A percentile compares a stretch with the other conserved stretches of the same genome.
phyloP scores from a whole-genome alignment of 2,797 vertebrate genomes.

The Lacerta agilis region DNA sequence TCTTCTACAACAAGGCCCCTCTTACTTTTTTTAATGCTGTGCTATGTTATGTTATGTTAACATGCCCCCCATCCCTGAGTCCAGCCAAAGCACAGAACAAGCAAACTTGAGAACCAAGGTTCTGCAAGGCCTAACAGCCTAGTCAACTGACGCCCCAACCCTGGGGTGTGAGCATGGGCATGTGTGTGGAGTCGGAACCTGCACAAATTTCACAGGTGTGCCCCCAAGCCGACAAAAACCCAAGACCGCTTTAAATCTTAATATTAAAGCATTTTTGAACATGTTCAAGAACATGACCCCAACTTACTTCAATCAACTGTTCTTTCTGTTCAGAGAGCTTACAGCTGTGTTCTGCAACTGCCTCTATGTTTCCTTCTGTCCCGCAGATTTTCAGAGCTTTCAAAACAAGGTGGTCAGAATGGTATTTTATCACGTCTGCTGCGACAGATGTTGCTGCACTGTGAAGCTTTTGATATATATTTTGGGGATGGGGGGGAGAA shows the following conservation, averaged over 20 bases:
- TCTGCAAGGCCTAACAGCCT: background rate
- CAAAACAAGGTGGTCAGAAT: conserved; percentile 89
- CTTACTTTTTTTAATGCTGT: too few species aligned
- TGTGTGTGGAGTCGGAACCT: background rate
- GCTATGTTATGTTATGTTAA: background rate
- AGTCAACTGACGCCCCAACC: background rate
- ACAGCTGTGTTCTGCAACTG: conserved; percentile 89
- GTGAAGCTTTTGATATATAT: conserved; percentile 86
- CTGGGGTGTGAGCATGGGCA: too few species aligned
- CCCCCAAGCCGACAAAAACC: background rate
- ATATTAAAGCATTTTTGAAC: background rate
- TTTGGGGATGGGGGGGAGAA: accelerated
- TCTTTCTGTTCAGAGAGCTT: conserved; percentile 96
- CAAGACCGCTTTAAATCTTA: background rate
- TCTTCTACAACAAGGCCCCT: too few species aligned
- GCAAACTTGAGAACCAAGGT: background rate
- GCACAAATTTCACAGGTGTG: background rate
- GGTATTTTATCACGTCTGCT: conserved; percentile 89
- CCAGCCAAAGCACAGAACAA: background rate
- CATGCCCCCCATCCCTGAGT: background rate
- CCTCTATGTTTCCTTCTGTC: conserved; percentile 93
- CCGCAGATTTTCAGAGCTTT: conserved; percentile 91
- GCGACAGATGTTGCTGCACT: conserved; percentile 87
- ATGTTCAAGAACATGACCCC: background rate
- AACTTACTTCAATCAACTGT: conserved; percentile 93